phyloP scores from a whole-genome alignment of 2,797 vertebrate species.

The Pseudopleuronectes americanus region DNA sequence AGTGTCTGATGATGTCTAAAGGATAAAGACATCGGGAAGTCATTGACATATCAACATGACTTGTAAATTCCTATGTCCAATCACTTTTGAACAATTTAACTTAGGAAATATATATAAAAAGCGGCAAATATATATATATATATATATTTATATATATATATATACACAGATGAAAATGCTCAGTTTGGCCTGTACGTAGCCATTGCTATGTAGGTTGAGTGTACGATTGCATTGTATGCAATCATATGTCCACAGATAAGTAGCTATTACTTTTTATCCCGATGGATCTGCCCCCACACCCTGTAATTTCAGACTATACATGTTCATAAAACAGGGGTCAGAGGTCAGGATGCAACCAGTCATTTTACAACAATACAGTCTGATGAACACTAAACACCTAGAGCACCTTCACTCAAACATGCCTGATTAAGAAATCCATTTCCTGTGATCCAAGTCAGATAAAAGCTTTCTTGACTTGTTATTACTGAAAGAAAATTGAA shows the following conservation, averaged over 20 bases:
- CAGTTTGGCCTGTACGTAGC: neutral
- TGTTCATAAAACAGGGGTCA: slow-evolving; percentile 66
- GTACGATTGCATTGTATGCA: slow-evolving; percentile 31
- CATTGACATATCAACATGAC: too few relatives aligned
- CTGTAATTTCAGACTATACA: slow-evolving; percentile 74
- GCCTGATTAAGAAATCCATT: slow-evolving; percentile 79
- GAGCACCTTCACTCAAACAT: slow-evolving; percentile 62
- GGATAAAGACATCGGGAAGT: too few relatives aligned
- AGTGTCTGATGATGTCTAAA: too few relatives aligned
- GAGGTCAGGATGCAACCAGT: slow-evolving; percentile 75
- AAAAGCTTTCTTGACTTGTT: slow-evolving; percentile 50
- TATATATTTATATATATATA: too few relatives aligned
- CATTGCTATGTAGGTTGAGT: neutral
- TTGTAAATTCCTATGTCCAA: too few relatives aligned
- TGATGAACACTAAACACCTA: slow-evolving; percentile 76
- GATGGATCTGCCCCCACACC: slow-evolving; percentile 33
- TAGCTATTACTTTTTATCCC: slow-evolving; percentile 56
- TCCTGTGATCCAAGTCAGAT: slow-evolving; percentile 65
- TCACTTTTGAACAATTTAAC: too few relatives aligned
- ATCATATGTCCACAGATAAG: slow-evolving; percentile 43
- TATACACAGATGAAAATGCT: neutral
- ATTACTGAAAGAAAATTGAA: slow-evolving; percentile 41
- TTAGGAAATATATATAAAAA: too few relatives aligned
- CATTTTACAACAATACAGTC: slow-evolving; percentile 81
- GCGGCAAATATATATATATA: too few relatives aligned